Evolutionary conservation across 2,888 invertebrate genomes (phyloP).

Genomic region (Cylindroiulus punctatus): DNA sequence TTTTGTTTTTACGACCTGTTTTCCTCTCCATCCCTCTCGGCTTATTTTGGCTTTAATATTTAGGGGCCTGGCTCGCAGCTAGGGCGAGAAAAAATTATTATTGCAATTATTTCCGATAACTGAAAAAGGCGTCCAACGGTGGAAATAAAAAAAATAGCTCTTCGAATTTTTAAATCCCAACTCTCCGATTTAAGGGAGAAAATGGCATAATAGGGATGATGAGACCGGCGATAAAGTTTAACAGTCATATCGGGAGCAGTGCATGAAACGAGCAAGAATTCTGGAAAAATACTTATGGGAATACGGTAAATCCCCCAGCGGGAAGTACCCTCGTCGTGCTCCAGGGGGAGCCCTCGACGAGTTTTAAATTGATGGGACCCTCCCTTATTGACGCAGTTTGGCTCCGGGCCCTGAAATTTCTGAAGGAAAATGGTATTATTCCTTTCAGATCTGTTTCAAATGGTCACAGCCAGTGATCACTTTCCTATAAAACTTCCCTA

Average conservation of each 20-base stretch:
- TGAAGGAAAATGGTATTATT: neutral
- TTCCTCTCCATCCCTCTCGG: neutral
- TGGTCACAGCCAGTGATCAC: neutral
- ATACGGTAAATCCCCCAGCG: slow-evolving; percentile 19
- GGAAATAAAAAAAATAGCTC: slow-evolving; percentile 24
- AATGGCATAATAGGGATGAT: slow-evolving; percentile 26
- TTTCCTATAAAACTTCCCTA: too few species aligned
- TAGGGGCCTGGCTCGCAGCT: neutral
- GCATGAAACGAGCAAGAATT: neutral
- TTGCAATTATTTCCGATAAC: slow-evolving; percentile 34
- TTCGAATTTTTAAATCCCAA: slow-evolving; percentile 23
- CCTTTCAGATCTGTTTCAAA: neutral
- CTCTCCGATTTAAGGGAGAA: slow-evolving; percentile 31
- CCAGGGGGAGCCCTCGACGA: neutral
- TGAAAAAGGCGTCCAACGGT: neutral
- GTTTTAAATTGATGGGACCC: neutral
- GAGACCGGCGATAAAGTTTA: neutral
- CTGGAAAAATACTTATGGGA: neutral
- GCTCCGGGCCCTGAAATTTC: neutral
- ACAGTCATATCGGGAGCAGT: neutral
- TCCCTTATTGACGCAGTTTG: neutral
- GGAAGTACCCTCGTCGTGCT: neutral
- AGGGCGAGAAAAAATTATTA: slow-evolving; percentile 25
- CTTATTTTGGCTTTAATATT: neutral
- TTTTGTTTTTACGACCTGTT: slow-evolving; percentile 2